Conservation (phyloP, 2,888 invertebrate species). For the Dione vanillae region DNA sequence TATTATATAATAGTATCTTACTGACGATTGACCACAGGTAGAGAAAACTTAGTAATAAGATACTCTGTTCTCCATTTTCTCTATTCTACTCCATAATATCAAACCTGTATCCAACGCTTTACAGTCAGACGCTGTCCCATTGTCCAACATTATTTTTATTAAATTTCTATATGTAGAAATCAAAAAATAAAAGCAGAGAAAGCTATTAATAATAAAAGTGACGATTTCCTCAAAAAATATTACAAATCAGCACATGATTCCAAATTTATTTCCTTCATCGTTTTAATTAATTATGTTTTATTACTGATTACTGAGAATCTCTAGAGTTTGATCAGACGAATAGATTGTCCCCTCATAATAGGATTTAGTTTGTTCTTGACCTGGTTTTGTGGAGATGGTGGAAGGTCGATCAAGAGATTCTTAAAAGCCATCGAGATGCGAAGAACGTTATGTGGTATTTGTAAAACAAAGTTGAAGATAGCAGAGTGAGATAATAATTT, state of each 20-base stretch:
- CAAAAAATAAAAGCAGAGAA: not conserved
- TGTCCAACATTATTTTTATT: no score
- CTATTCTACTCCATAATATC: no score
- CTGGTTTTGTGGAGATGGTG: conserved; percentile 16
- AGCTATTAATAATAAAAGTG: not conserved
- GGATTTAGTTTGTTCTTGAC: conserved; percentile 42
- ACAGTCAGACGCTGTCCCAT: no score
- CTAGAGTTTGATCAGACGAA: conserved; percentile 30
- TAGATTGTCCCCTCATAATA: conserved; percentile 42
- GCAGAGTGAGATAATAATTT: not conserved
- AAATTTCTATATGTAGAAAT: no score
- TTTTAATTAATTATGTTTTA: conserved; percentile 23
- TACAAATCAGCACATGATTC: not conserved
- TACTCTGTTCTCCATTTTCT: no score
- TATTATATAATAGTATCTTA: no score
- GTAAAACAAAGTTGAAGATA: conserved; percentile 6
- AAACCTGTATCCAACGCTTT: no score
- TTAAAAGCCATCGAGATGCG: conserved; percentile 23
- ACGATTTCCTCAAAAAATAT: not conserved
- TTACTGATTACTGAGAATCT: conserved; percentile 15
- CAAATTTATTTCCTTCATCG: conserved; percentile 11
- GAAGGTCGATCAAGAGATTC: conserved; percentile 24
- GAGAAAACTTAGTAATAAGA: no score
- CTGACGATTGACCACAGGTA: no score
- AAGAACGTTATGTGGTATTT: conserved; percentile 6